Conservation (phyloP, 1,140 invertebrate genomes). For the Pinna nobilis region DNA sequence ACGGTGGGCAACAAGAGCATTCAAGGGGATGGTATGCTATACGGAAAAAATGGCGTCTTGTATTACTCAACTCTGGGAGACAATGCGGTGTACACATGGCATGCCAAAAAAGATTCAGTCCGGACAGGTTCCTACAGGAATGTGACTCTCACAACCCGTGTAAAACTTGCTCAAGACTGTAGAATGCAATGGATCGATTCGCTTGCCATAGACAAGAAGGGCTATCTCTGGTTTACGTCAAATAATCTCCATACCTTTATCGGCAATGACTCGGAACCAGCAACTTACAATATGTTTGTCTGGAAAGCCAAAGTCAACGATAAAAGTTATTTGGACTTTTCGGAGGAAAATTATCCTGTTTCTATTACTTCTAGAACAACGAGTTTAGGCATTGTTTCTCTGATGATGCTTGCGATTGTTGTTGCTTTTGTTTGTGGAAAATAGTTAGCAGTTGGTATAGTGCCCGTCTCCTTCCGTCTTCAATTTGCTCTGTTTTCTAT, state of each 20-base stretch:
- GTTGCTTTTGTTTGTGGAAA: no score
- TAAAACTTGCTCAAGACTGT: constrained; percentile 11
- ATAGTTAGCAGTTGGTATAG: no score
- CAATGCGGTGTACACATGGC: constrained; percentile 28
- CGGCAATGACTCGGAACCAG: neutral
- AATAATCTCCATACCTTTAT: neutral
- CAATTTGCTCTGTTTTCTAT: no score
- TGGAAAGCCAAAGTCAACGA: neutral
- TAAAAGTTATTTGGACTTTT: constrained; percentile 2
- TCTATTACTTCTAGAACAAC: no score
- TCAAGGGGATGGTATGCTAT: constrained; percentile 36
- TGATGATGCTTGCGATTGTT: no score
- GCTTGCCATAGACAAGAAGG: constrained; percentile 32
- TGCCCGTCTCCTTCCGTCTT: no score
- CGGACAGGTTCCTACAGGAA: constrained; percentile 1
- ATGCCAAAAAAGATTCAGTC: constrained; percentile 6
- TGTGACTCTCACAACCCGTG: neutral
- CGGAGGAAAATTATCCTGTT: no score
- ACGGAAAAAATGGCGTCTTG: constrained; percentile 21
- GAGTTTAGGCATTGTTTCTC: no score
- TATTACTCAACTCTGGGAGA: constrained; percentile 33
- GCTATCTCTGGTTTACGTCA: constrained; percentile 40
- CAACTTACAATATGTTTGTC: neutral
- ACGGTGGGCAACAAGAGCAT: constrained; percentile 40
- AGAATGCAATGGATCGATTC: constrained; percentile 39